Base-by-base conservation (phyloP, 2,113 vertebrate genomes). In the Rhadina sibilatrix region DNA sequence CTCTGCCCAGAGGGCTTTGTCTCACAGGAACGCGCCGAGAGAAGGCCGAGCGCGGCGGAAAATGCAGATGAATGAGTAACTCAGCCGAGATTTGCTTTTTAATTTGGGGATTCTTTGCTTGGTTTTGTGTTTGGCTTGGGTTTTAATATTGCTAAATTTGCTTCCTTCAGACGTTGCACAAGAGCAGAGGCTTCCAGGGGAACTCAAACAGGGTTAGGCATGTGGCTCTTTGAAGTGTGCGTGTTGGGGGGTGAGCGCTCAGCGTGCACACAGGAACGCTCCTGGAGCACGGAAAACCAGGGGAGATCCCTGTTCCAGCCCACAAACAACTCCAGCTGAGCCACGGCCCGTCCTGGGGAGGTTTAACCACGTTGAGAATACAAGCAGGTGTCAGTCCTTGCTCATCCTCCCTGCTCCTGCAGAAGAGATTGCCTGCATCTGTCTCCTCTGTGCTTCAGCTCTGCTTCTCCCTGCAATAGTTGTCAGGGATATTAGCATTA, bases 401-500 rank as follows among this genome's bases (percentile, higher is more conserved):
- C 35, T 89, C 70, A 53, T 50, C 50, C 61, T 74, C 49, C 52
- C 70, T 44, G 56, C 57, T 83, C 40, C 74, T 81, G 83, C 9
- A 8, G 70, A 35, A 76, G 40, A 72, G 69, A 72, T 49, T 9
- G 66, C 46, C 35, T 42, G 70, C 59, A 37, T 93, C 69, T 83
- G 65, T 79, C 90, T 90, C 63, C 80, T 90, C 88, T 63, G 87
- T 53, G 66, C 94, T 90, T 75, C 94, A 54, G 84, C 89, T 93
- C 81, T 76, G 74, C 93, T 92, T 90, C 83, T 95, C 70, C 75
- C 86, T 94, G 86, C 94, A 95, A 84, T 94, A 95, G 95, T 96
- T 97, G 96, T 96, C 96, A 95, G 92, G 94, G 95, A 96, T 96
- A 97, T 97, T 96, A 96, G 93, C 95, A 96, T 97, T 96, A 97